Evolutionary conservation across 2,797 vertebrate species (phyloP).

Genomic region (Zalophus californianus): DNA sequence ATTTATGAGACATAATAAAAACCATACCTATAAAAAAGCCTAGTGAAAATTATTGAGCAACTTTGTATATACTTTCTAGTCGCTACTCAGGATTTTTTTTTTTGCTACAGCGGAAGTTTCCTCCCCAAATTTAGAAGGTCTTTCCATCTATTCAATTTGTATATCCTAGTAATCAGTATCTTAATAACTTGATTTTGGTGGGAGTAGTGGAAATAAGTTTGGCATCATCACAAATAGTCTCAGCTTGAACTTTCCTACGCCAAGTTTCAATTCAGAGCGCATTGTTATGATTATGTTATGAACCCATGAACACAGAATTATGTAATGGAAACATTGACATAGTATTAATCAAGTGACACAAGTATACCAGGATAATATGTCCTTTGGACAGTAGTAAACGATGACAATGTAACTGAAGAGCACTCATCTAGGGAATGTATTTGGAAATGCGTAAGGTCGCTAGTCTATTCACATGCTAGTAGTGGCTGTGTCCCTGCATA

Average conservation of each 20-base stretch:
- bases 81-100: constrained; percentile 23
- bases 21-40: not conserved
- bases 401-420: constrained; percentile 58
- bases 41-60: not conserved
- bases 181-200: not conserved
- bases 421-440: constrained; percentile 41
- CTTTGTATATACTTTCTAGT: not conserved
- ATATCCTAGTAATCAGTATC: not conserved
- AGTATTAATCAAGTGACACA: constrained; percentile 50
- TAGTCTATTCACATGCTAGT: constrained; percentile 43
- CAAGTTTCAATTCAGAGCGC: not conserved
- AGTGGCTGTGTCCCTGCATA: not conserved
- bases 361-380: not conserved
- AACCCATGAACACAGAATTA: constrained; percentile 63
- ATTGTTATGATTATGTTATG: constrained; percentile 43
- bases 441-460: constrained; percentile 78
- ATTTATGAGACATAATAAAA: not conserved
- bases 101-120: not conserved
- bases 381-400: constrained; percentile 65
- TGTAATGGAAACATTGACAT: constrained; percentile 14
- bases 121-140: not conserved
- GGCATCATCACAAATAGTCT: not conserved
- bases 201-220: constrained; percentile 12
- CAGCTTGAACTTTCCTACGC: not conserved
- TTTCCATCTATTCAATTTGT: not conserved